Base-by-base conservation (phyloP, 2,113 vertebrate species). In the Pseudopipra pipra region DNA sequence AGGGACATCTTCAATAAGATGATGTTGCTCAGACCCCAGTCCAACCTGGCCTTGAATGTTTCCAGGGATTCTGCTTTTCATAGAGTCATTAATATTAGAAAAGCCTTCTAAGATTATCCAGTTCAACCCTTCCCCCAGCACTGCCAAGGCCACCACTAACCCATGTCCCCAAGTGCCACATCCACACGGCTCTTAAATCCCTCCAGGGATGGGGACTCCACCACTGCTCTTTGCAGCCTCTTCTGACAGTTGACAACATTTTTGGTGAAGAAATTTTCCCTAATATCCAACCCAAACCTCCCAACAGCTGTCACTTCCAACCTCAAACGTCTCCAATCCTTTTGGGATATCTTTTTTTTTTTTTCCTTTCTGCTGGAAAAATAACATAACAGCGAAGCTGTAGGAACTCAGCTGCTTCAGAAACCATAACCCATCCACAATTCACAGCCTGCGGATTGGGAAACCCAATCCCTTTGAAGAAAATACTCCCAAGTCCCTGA, bases 181-280 rank as follows among this genome's bases (percentile, higher is more conserved):
- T 22, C 47, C 55, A 62, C 19, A 30, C 0, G 0, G 28, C 2
- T 63, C 49, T 37, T 6, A 37, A 49, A 28, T 8, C 12, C 19
- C 27, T 0, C 21, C 9, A 27, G 25, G 14, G 9, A 9, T 41
- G 25, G 12, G 8, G 30, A 61, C 13, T 55, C 55, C n/a, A 43
- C 0, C 78, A 30, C 33, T 39, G 14, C 25, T 39, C 55, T 55
- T 39, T 8, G 20, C 28, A 89, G 46, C 46, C 25, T 89, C 12
- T 52, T 54, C 46, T 39, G 27, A 8, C 3, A 30, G 4, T 19
- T 41, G 47, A 27, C 6, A 43, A 47, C 35, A 14, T 5, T 62
- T 68, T 49, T 27, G 41, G 23, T 23, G 41, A 71, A 37, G 25
- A 43, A 43, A 71, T 63, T 31, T 20, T 20, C 35, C 35, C 47